Evolutionary conservation across 1,140 invertebrate species (phyloP), one percentile per base, ranked within the genome.

Genomic region (Drosophila quadrilineata): DNA sequence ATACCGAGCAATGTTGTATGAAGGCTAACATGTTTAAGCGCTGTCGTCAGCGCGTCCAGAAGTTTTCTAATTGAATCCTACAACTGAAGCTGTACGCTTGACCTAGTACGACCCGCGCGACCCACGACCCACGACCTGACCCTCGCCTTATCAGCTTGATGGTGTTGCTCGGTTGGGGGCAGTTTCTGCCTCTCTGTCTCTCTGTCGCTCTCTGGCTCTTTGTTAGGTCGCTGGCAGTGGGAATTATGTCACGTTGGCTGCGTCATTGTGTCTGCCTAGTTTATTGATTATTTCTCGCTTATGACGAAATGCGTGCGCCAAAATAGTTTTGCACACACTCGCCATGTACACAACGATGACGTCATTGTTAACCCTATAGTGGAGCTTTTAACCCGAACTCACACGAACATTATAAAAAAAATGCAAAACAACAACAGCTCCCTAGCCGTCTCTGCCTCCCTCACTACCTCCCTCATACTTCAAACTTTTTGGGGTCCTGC

Each of bases 361-460:
- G 79, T 85, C 79, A 85, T 56, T 68, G 79, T 79, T 85, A 85
- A 72, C 80, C 79, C 79, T 75, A n/a, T n/a, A n/a, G n/a, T n/a
- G 67, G 62, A 84, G 80, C 79, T 85, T 84, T 84, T 50, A 12
- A 48, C 28, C 46, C 57, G 45, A 33, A 22, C 31, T 6, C 41
- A 28, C 29, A 19, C 19, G 40, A 9, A 12, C 29, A 29, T 29
- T 31, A n/a, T 28, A 31, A 36, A 36, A n/a, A 21, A 3, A 14
- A 22, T 22, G 14, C 31, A 31, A 28, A 40, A 12, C 22, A 41
- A 9, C 21, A 43, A 3, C 26, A 2, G 28, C 16, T 6, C 26
- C 9, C 19, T 12, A 12, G 19, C 14, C 10, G 21, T 5, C 41
- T 16, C 16, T 10, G 6, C 49, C 45, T 16, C 14, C 21, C 14